Percentiles rank a stretch among this genome's conserved stretches.
These are phyloP conservation scores for Peromyscus melanophrys DNA, from an alignment of 2,797 vertebrate species.

Conservation along the genomic window DNA sequence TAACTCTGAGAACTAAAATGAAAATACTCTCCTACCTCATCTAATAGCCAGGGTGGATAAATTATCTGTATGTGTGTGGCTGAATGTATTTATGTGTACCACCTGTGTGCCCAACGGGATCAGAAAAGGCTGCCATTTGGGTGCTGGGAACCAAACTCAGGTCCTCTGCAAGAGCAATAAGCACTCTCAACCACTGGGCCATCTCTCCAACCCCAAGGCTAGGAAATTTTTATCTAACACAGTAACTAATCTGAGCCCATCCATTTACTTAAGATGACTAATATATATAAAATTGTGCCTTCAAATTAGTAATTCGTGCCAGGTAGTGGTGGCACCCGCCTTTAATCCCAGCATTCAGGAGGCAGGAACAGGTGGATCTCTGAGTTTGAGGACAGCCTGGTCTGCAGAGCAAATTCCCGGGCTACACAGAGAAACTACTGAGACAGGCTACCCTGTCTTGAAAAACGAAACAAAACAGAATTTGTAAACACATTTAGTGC, in stretches of 20 bases:
- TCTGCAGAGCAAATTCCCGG: background rate
- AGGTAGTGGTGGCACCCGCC: background rate
- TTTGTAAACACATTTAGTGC: conserved; percentile 58
- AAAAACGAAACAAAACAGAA: background rate
- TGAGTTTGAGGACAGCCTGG: background rate
- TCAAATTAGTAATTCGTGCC: conserved; percentile 39
- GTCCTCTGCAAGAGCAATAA: background rate
- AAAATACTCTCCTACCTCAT: conserved; percentile 25
- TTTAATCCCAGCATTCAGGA: background rate
- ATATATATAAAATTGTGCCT: conserved; percentile 19
- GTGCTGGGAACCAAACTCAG: background rate
- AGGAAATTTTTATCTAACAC: conserved; percentile 24
- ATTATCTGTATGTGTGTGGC: background rate
- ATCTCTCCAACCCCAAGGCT: background rate
- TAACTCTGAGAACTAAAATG: conserved; percentile 49
- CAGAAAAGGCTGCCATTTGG: background rate
- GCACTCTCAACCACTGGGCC: background rate
- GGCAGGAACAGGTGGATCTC: background rate
- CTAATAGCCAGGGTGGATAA: background rate
- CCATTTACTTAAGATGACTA: conserved; percentile 6
- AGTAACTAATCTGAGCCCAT: background rate
- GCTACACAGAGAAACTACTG: background rate
- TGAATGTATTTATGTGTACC: background rate
- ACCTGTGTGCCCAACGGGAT: background rate
- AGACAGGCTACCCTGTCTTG: background rate